A percentile compares a stretch with the other conserved stretches of the same genome.
These are phyloP conservation scores for Danaus melanippus DNA, from an alignment of 1,140 invertebrate genomes.

Conservation along the genomic window DNA sequence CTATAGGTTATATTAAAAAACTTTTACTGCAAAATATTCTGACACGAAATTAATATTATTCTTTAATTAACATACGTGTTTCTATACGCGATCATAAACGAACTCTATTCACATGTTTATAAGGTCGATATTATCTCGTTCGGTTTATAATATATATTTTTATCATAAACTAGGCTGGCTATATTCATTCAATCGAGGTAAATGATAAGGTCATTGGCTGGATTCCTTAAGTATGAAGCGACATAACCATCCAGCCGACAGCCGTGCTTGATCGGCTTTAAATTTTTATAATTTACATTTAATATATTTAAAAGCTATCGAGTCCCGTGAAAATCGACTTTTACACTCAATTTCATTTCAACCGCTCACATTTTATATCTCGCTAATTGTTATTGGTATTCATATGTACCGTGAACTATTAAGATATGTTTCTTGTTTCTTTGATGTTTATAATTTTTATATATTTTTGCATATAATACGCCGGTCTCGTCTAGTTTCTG, in stretches of 20 bases:
- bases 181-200: conserved; percentile 30
- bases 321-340: background rate
- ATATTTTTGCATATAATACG: background rate
- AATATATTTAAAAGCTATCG: conserved; percentile 22
- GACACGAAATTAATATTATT: too few relatives aligned
- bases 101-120: conserved; percentile 13
- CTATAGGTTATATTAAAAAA: too few relatives aligned
- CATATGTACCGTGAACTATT: too few relatives aligned
- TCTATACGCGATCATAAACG: conserved; percentile 10
- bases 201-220: conserved; percentile 40
- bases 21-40: too few relatives aligned
- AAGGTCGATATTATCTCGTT: conserved; percentile 18
- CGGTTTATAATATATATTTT: conserved; percentile 29
- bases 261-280: conserved; percentile 34
- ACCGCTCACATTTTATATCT: too few relatives aligned
- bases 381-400: too few relatives aligned
- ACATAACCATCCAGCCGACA: conserved; percentile 41
- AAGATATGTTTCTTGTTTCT: background rate
- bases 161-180: conserved; percentile 33
- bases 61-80: background rate
- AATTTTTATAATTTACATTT: conserved; percentile 31
- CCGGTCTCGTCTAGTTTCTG: conserved; percentile 10
- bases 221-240: conserved; percentile 34
- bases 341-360: too few relatives aligned
- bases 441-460: conserved; percentile 6